phyloP scores from a whole-genome alignment of 2,797 vertebrate genomes.

The Coluber constrictor region DNA sequence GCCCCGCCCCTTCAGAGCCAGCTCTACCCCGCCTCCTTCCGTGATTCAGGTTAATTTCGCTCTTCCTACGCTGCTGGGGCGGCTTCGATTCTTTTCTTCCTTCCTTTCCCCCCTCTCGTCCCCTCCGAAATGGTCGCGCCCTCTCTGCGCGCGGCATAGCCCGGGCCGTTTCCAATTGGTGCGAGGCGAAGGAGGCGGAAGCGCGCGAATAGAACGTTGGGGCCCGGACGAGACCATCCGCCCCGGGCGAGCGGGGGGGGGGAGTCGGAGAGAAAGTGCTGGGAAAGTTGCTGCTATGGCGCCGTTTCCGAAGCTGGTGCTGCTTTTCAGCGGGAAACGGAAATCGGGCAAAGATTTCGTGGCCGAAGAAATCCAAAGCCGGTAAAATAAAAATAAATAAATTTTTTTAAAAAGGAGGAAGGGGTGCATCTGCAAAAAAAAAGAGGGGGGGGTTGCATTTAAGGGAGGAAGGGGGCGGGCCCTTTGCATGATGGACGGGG shows the following conservation, averaged over 20 bases:
- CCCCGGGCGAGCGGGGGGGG: no score
- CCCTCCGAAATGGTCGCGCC: not conserved
- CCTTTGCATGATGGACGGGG: not conserved
- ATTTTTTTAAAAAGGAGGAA: fast-evolving
- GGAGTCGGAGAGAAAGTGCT: no score
- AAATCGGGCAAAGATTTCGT: constrained; percentile 75
- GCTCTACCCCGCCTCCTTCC: not conserved
- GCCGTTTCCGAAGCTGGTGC: constrained; percentile 50
- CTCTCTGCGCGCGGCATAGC: not conserved
- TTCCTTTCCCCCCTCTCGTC: not conserved
- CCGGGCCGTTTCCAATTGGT: not conserved
- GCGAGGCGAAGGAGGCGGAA: not conserved
- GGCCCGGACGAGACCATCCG: not conserved
- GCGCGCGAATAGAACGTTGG: not conserved
- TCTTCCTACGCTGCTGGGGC: not conserved
- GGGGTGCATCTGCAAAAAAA: not conserved
- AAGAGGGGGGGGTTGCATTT: not conserved
- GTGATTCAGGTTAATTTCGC: not conserved
- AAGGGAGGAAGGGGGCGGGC: not conserved
- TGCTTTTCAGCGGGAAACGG: constrained; percentile 74
- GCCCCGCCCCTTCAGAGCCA: not conserved
- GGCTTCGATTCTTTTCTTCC: not conserved
- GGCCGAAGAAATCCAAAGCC: constrained; percentile 63
- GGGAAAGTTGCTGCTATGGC: constrained; percentile 19
- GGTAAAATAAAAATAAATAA: constrained; percentile 28